phyloP scores from a whole-genome alignment of 1,140 invertebrate genomes.

The Habropoda laboriosa region DNA sequence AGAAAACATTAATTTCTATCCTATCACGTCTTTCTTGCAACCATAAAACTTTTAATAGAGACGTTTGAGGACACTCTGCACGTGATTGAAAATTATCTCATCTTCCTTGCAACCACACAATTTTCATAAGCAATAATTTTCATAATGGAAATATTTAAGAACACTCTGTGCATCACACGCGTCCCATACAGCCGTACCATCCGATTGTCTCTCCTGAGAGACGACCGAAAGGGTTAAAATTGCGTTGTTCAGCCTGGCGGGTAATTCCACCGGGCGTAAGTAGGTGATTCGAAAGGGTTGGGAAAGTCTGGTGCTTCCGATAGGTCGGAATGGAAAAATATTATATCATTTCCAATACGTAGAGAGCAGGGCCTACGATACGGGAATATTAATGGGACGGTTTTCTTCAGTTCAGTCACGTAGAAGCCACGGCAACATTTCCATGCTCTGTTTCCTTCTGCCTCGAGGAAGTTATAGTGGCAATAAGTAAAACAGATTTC shows the following conservation, averaged over 20 bases:
- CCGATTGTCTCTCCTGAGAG: too few relatives aligned
- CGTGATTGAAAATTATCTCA: too few relatives aligned
- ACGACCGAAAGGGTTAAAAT: too few relatives aligned
- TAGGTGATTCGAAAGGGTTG: background rate
- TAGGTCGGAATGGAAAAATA: background rate
- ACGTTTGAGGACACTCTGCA: too few relatives aligned
- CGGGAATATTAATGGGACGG: conserved; percentile 4
- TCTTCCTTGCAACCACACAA: too few relatives aligned
- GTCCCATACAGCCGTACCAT: too few relatives aligned
- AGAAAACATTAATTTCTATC: too few relatives aligned
- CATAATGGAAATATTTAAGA: too few relatives aligned
- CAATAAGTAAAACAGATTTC: conserved; percentile 29
- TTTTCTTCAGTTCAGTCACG: conserved; percentile 4
- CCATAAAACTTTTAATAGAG: too few relatives aligned
- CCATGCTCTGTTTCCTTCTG: conserved; percentile 27
- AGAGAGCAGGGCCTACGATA: background rate
- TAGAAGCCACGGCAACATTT: conserved; percentile 6
- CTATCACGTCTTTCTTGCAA: too few relatives aligned
- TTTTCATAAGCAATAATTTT: too few relatives aligned
- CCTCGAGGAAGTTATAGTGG: background rate
- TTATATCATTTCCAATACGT: conserved; percentile 20
- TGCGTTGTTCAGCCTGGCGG: background rate
- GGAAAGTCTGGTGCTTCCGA: background rate
- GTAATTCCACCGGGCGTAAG: background rate
- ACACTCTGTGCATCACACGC: too few relatives aligned